phyloP scores from a whole-genome alignment of 2,113 vertebrate genomes.

The Laterallus jamaicensis region DNA sequence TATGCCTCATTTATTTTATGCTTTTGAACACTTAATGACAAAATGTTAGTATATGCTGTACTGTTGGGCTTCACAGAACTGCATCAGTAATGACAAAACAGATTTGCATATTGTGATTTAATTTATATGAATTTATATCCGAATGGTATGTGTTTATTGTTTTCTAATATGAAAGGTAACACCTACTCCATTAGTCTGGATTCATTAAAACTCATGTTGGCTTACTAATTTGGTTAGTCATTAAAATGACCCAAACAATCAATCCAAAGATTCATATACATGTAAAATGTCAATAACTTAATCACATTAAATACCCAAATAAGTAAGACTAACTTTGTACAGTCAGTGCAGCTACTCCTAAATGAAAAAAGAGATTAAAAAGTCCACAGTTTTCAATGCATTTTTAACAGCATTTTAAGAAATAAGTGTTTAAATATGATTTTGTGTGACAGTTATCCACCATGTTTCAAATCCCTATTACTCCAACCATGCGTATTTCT shows the following conservation, averaged over 20 bases:
- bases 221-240: neutral
- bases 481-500: neutral
- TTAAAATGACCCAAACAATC: neutral
- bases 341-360: neutral
- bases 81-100: constrained; percentile 69
- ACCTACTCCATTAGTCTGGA: neutral
- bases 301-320: neutral
- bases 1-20: constrained; percentile 80
- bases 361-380: neutral
- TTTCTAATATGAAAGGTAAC: constrained; percentile 41
- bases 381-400: neutral
- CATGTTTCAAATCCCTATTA: neutral
- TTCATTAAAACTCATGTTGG: neutral
- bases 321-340: neutral
- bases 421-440: neutral
- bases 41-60: constrained; percentile 72
- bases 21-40: constrained; percentile 67
- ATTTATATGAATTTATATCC: constrained; percentile 52
- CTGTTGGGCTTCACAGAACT: constrained; percentile 53
- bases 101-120: constrained; percentile 59
- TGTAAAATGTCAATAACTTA: neutral
- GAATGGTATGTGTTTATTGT: constrained; percentile 20
- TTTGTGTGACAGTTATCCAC: neutral
- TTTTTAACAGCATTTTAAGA: neutral
- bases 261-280: neutral